Conservation (phyloP, 1,140 invertebrate species). For the Venustaconcha ellipsiformis region DNA sequence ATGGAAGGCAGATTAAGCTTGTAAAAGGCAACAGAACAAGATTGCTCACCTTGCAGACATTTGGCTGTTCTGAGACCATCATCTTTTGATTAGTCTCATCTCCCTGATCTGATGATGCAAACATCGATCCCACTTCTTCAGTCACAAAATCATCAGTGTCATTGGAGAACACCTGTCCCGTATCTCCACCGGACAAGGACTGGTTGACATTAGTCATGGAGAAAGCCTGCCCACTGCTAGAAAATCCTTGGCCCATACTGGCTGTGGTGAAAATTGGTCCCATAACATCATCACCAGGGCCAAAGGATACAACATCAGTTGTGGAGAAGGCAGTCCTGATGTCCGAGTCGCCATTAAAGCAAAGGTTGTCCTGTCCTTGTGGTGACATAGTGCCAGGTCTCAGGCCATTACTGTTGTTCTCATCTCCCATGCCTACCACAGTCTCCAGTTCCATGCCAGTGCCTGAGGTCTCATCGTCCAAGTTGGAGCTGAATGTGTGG, state of each 20-base stretch:
- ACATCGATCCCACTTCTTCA: constrained; percentile 19
- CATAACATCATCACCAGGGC: background rate
- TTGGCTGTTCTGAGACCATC: constrained; percentile 69
- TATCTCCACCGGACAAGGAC: constrained; percentile 7
- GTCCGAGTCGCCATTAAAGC: constrained; percentile 16
- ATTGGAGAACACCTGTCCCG: constrained; percentile 2
- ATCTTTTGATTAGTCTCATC: constrained; percentile 13
- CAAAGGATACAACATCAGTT: constrained; percentile 19
- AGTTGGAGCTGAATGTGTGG: constrained; percentile 34
- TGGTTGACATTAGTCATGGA: background rate
- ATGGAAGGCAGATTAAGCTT: background rate
- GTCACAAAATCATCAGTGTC: constrained; percentile 7
- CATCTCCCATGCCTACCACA: constrained; percentile 19
- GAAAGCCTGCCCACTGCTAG: background rate
- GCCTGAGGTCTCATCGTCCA: constrained; percentile 31
- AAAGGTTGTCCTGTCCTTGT: constrained; percentile 31
- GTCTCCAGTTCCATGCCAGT: constrained; percentile 22
- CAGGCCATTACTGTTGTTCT: constrained; percentile 31
- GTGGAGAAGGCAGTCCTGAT: constrained; percentile 27
- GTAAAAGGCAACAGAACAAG: background rate
- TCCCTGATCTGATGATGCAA: constrained; percentile 5
- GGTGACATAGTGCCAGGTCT: constrained; percentile 35
- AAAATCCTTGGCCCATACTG: background rate
- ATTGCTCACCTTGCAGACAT: constrained; percentile 76
- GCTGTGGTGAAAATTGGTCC: too few relatives aligned